phyloP scores from a whole-genome alignment of 2,113 vertebrate genomes.

The Electrona antarctica region DNA sequence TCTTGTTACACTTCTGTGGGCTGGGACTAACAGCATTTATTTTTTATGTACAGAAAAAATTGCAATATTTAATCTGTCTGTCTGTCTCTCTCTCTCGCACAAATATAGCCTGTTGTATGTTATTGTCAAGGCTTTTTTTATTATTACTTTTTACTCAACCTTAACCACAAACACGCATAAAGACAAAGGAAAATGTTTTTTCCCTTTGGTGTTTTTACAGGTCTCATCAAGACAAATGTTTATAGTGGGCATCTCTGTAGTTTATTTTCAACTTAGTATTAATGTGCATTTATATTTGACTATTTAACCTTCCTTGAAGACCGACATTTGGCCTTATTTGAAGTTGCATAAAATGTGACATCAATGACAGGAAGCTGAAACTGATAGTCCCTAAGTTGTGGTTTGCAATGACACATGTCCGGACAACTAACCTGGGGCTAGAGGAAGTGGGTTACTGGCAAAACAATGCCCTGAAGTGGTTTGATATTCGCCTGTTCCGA shows the following conservation, averaged over 20 bases:
- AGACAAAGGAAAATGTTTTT: too few species aligned
- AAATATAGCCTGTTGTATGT: not conserved
- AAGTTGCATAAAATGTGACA: constrained; percentile 16
- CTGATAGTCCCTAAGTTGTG: constrained; percentile 53
- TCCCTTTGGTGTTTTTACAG: too few species aligned
- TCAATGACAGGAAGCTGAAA: constrained; percentile 56
- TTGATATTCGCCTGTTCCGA: constrained; percentile 58
- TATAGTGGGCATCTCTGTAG: too few species aligned
- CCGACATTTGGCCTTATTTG: constrained; percentile 24
- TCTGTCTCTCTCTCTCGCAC: constrained; percentile 22
- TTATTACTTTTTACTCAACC: not conserved
- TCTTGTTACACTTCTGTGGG: too few species aligned
- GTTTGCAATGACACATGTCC: constrained; percentile 63
- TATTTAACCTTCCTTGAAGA: constrained; percentile 13
- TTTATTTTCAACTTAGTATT: constrained; percentile 23
- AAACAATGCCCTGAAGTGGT: constrained; percentile 63
- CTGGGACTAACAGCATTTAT: too few species aligned
- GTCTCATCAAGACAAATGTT: too few species aligned
- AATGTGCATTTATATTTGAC: constrained; percentile 16
- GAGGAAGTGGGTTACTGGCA: constrained; percentile 65
- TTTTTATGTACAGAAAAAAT: too few species aligned
- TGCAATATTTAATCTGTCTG: constrained; percentile 29
- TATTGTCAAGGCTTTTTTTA: too few species aligned
- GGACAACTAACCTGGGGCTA: constrained; percentile 55
- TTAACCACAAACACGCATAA: constrained; percentile 6